These are phyloP conservation scores for Baccha elongata DNA, from an alignment of 2,888 invertebrate species.

Conservation along the genomic window DNA sequence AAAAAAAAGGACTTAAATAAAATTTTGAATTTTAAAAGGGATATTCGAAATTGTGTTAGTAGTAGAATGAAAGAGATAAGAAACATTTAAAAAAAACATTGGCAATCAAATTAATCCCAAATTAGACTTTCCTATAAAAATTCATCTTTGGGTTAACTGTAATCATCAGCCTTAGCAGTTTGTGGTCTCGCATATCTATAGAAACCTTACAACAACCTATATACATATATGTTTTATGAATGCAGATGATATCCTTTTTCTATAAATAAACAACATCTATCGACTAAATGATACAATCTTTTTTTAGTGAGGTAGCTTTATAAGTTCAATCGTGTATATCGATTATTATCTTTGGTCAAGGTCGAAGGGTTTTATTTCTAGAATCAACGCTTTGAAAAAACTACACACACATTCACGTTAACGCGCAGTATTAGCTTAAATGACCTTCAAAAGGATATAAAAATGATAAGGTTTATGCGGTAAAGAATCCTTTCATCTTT, in stretches of 20 bases:
- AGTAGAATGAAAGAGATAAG: background rate
- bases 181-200: background rate
- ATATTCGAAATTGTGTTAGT: background rate
- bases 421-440: conserved; percentile 55
- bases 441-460: conserved; percentile 36
- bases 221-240: background rate
- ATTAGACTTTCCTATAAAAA: conserved; percentile 36
- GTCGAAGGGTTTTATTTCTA: conserved; percentile 37
- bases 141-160: conserved; percentile 10
- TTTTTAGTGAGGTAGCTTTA: conserved; percentile 13
- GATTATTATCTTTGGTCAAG: conserved; percentile 54
- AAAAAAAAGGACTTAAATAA: conserved; percentile 17
- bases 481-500: conserved; percentile 1
- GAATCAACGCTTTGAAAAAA: conserved; percentile 23
- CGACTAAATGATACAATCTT: conserved; percentile 23
- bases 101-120: conserved; percentile 26
- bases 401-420: conserved; percentile 27
- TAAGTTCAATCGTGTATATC: conserved; percentile 48
- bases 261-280: conserved; percentile 49
- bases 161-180: conserved; percentile 1
- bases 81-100: conserved; percentile 9
- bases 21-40: background rate
- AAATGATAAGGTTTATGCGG: conserved; percentile 9
- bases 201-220: too few relatives aligned
- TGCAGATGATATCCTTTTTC: conserved; percentile 8